Evolutionary conservation across 1,140 invertebrate species (phyloP).

Genomic region (Drosophila athabasca): DNA sequence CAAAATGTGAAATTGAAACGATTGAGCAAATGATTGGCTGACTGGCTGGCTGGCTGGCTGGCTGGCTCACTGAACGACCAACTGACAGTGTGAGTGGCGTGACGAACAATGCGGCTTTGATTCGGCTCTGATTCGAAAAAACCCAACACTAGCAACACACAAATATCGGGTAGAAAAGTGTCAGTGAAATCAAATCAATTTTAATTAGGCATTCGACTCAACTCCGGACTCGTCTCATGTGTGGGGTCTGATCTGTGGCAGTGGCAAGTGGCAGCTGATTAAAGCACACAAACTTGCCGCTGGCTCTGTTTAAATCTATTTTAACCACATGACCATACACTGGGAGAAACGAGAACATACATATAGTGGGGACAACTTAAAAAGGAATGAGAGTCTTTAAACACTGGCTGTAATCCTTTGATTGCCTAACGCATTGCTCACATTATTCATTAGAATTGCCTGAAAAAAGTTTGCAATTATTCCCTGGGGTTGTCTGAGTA

Average conservation of each 20-base stretch:
- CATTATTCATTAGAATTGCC: too few relatives aligned
- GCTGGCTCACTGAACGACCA: constrained; percentile 37
- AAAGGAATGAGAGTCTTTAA: too few relatives aligned
- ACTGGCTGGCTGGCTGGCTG: constrained; percentile 38
- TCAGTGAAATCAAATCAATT: constrained; percentile 82
- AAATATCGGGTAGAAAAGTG: constrained; percentile 61
- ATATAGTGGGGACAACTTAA: too few relatives aligned
- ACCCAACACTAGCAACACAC: constrained; percentile 1
- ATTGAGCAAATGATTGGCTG: constrained; percentile 67
- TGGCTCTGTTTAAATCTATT: constrained; percentile 61
- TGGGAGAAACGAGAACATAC: not conserved
- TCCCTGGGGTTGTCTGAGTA: too few relatives aligned
- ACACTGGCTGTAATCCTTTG: too few relatives aligned
- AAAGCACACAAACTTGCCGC: constrained; percentile 68
- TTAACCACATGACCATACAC: constrained; percentile 53
- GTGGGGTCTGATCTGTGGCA: constrained; percentile 46
- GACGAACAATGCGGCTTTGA: constrained; percentile 79
- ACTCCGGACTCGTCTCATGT: constrained; percentile 39
- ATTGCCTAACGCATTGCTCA: too few relatives aligned
- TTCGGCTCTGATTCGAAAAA: constrained; percentile 39
- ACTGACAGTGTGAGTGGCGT: constrained; percentile 62
- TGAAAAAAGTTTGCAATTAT: too few relatives aligned
- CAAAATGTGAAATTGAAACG: constrained; percentile 82
- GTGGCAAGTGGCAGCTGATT: constrained; percentile 78
- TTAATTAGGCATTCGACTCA: constrained; percentile 74